These are phyloP conservation scores for Sardinella longiceps DNA, from an alignment of 2,797 vertebrate species.

Conservation along the genomic window DNA sequence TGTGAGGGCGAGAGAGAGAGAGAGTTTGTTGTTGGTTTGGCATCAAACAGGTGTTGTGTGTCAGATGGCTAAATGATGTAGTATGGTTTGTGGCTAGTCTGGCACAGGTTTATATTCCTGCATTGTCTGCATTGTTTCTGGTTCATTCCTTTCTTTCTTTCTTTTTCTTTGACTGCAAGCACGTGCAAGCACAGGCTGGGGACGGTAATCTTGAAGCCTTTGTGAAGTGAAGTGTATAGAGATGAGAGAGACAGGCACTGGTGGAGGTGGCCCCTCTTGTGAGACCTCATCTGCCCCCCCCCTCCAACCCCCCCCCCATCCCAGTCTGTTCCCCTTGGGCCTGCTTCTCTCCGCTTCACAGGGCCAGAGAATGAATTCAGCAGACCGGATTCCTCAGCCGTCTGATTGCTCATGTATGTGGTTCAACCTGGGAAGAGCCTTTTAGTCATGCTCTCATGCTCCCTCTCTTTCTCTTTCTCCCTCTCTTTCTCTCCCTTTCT, in stretches of 20 bases:
- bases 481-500: too few relatives aligned
- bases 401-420: constrained; percentile 25
- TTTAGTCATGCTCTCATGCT: not conserved
- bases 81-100: too few relatives aligned
- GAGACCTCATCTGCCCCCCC: not conserved
- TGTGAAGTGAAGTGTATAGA: not conserved
- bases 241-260: not conserved
- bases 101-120: not conserved
- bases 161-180: not conserved
- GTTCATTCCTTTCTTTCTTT: too few relatives aligned
- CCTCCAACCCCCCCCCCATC: not conserved
- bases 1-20: too few relatives aligned
- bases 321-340: not conserved
- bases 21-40: not conserved
- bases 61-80: not conserved
- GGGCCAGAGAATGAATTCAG: constrained; percentile 10
- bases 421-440: not conserved
- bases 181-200: not conserved
- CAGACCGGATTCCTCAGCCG: constrained; percentile 6
- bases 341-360: not conserved
- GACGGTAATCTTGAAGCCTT: not conserved
- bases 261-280: not conserved
- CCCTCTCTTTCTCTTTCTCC: too few relatives aligned
- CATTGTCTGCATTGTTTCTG: not conserved
- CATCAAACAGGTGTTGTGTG: not conserved